Base-by-base conservation (phyloP, 1,140 invertebrate genomes). In the Neodiprion pinetum region DNA sequence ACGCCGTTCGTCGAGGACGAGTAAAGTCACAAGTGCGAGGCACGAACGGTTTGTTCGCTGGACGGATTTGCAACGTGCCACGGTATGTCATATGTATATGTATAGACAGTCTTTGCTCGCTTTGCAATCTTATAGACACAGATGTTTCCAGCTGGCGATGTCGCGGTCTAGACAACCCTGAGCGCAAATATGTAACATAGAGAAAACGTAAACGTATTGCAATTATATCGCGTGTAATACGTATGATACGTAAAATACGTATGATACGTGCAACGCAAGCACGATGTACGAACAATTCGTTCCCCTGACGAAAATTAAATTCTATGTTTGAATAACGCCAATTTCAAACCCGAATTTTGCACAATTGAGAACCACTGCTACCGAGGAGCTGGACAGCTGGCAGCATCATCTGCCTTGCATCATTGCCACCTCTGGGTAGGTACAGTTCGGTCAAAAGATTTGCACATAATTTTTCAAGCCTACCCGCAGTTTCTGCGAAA, bases 321-420 rank as follows among this genome's bases (percentile, higher is more conserved):
- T 40, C 28, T 1, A 40, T 3, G 5, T 40, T 5, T 3, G 28
- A 40, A 40, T 40, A 3, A 40, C 5, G 28, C 28, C 28, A 40
- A 40, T 40, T 40, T 40, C 5, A 40, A 40, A 5, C 28, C 28
- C 28, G 28, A 2, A 40, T 40, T 40, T 40, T 40, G 28, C 53
- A 17, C n/a, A 5, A 4, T 61, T 61, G 53, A 61, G 53, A 61
- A 61, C 53, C 53, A 61, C 53, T 61, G 53, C n/a, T 61, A 61
- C n/a, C 9, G n/a, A 61, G 53, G 53, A 61, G 8, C 53, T 61
- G 53, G 11, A 61, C 53, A 61, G 53, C 53, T 61, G 53, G 53
- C 53, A 61, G 53, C 53, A 61, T 61, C 53, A 61, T 61, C 53
- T 61, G 53, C 53, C 53, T 61, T 61, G 53, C 53, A 61, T 61